Evolutionary conservation across 2,113 vertebrate species (phyloP).

Genomic region (Corapipo altera): DNA sequence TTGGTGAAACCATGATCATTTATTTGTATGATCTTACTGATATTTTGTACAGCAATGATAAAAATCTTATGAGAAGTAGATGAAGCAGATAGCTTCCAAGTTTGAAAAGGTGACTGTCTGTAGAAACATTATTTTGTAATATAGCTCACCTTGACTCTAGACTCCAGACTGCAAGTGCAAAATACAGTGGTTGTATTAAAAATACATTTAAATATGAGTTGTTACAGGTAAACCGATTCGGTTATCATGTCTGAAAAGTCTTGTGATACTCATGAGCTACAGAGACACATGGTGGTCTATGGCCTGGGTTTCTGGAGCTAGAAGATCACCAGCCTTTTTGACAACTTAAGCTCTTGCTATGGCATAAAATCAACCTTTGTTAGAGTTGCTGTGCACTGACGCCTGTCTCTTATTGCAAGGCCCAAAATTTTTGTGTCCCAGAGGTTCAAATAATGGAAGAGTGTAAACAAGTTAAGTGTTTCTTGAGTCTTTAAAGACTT

Average conservation of each 20-base stretch:
- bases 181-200: background rate
- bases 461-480: background rate
- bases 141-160: background rate
- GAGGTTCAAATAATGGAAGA: background rate
- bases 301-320: background rate
- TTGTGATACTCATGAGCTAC: background rate
- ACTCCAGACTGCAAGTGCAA: background rate
- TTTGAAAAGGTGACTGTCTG: background rate
- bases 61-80: conserved; percentile 2
- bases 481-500: background rate
- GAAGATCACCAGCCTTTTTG: background rate
- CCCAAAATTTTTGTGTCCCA: background rate
- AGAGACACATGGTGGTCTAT: background rate
- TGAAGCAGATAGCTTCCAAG: background rate
- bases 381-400: background rate
- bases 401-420: background rate
- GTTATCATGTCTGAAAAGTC: background rate
- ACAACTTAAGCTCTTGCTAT: background rate
- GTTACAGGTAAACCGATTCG: background rate
- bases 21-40: background rate
- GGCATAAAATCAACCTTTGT: background rate
- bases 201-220: background rate
- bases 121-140: background rate
- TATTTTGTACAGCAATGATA: background rate
- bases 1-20: background rate